A percentile compares a stretch with the other conserved stretches of the same genome.
phyloP scores from a whole-genome alignment of 92 coral and sea anemone species.

The Plumapathes pennacea region DNA sequence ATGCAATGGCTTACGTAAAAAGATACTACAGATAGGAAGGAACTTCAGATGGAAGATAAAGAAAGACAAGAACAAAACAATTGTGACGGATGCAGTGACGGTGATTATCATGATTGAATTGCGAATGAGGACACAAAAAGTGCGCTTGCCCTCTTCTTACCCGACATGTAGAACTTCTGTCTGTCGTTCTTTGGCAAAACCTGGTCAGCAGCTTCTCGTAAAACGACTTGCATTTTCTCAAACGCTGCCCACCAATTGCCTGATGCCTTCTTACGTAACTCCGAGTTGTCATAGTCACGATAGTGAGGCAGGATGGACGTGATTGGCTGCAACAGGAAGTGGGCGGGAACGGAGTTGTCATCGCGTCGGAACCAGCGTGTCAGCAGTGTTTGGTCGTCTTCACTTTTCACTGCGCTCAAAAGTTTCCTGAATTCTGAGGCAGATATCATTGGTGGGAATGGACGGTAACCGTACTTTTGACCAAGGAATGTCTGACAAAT shows the following conservation, averaged over 20 bases:
- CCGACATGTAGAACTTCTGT: slow-evolving; percentile 91
- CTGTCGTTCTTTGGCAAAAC: slow-evolving; percentile 52
- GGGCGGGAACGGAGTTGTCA: slow-evolving; percentile 88
- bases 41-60: too few relatives aligned
- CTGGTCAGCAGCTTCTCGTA: slow-evolving; percentile 80
- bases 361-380: slow-evolving; percentile 81
- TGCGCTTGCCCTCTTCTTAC: too few relatives aligned
- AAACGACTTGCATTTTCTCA: slow-evolving; percentile 89
- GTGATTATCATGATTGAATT: too few relatives aligned
- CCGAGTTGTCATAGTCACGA: slow-evolving; percentile 74
- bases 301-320: slow-evolving; percentile 83
- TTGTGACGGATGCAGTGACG: too few relatives aligned
- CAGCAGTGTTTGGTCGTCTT: slow-evolving; percentile 64
- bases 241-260: slow-evolving; percentile 91
- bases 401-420: slow-evolving; percentile 50
- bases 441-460: slow-evolving; percentile 82
- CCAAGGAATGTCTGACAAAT: slow-evolving; percentile 85
- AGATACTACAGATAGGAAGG: too few relatives aligned
- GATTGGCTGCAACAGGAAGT: slow-evolving; percentile 86
- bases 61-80: too few relatives aligned
- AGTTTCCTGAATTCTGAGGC: slow-evolving; percentile 79
- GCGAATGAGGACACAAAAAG: too few relatives aligned
- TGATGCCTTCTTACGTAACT: slow-evolving; percentile 85
- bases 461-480: slow-evolving; percentile 98
- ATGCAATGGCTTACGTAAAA: too few relatives aligned